Percentiles rank a stretch among this genome's conserved stretches.
Conservation (phyloP, 2,113 vertebrate species). For the Butorides virescens region DNA sequence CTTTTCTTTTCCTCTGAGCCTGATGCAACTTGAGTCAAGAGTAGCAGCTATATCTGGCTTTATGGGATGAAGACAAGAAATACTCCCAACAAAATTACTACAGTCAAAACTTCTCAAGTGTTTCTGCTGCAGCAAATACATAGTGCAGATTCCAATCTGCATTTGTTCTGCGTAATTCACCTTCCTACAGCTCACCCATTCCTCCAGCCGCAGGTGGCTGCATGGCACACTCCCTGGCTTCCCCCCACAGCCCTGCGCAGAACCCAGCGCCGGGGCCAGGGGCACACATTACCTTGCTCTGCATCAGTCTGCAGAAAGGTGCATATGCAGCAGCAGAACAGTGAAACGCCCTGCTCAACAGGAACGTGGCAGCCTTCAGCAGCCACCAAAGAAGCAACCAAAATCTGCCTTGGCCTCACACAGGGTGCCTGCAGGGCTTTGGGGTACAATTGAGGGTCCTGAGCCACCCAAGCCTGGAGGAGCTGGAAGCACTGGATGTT, state of each 20-base stretch:
- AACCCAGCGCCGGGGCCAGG: background rate
- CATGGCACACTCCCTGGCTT: background rate
- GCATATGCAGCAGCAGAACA: background rate
- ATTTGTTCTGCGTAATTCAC: background rate
- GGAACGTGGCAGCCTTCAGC: background rate
- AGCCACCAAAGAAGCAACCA: background rate
- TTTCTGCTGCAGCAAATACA: background rate
- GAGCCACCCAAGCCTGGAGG: background rate
- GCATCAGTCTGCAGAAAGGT: background rate
- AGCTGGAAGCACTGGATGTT: background rate
- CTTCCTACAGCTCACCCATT: background rate
- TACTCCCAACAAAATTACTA: background rate
- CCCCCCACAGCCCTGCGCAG: background rate
- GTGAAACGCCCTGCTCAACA: background rate
- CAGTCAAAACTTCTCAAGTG: background rate
- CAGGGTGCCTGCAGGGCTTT: background rate
- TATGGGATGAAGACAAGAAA: background rate
- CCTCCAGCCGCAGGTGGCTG: background rate
- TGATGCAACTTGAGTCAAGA: background rate
- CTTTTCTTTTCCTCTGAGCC: background rate
- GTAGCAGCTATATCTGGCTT: background rate
- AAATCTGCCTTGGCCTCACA: background rate
- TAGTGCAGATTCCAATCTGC: background rate
- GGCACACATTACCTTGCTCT: rapidly evolving
- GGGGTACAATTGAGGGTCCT: no score